Base-by-base conservation (phyloP, 2,888 invertebrate genomes). In the Drosophila phalerata region DNA sequence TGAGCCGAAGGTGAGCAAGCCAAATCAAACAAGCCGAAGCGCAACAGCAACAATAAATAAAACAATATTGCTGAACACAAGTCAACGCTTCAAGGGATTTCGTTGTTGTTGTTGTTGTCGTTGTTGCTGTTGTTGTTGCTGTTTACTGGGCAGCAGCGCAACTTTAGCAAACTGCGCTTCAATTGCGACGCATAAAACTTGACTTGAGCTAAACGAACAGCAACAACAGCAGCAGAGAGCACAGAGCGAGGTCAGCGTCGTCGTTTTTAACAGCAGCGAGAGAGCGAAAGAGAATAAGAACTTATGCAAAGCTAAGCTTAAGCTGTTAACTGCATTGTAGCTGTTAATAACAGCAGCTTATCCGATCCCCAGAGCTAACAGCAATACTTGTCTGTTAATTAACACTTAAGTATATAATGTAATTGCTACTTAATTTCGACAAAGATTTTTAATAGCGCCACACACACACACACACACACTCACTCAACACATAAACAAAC, bases 21-120 rank as follows among this genome's bases (percentile, higher is more conserved):
- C 79, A 84, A 86, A 79, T 79, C 77, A 84, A 86, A 79, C 81
- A 83, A 86, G 74, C 85, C 79, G 78, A 80, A 78, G 76, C 76
- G 67, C 66, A 83, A 22, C 22, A 22, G 22, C 22, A 73, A 72
- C 75, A 66, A 57, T 11, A 61, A 61, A 40, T 25, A 17, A 38
- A 52, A 69, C 22, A 55, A 57, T 47, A 53, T 73, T 47, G 55
- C 69, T 67, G 55, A 81, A 74, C 45, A 74, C 49, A 47, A 61
- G 71, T 71, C 55, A 78, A 86, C 81, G 86, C 86, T 86, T 86
- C 74, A 84, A 84, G 84, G 84, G 87, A 84, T 81, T 80, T 83
- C 51, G 77, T 37, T 30, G 19, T 43, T 73, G 52, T 40, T 71
- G 66, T 73, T 65, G 53, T 19, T 62, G 67, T 85, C 51, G 77